Percentiles rank a stretch among this genome's conserved stretches.
phyloP scores from a whole-genome alignment of 1,140 invertebrate genomes.

The Sycophaga agraensis region DNA sequence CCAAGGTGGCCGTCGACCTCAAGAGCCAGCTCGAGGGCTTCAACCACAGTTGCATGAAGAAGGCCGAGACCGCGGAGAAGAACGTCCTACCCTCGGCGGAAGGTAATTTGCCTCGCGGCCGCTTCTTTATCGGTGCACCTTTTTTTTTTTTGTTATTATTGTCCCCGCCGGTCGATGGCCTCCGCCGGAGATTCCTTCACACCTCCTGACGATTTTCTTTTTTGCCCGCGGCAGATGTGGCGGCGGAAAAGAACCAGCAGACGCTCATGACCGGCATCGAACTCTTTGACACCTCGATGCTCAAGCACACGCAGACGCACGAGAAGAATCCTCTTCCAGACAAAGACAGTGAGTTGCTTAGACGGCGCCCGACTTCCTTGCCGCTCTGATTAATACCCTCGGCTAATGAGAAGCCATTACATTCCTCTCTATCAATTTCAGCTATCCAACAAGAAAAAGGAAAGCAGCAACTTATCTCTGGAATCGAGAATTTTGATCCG shows the following conservation, averaged over 20 bases:
- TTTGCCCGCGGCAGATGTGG: constrained; percentile 67
- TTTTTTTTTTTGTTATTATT: too few relatives aligned
- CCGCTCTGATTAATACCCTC: too few relatives aligned
- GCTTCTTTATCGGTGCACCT: too few relatives aligned
- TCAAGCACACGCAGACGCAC: constrained; percentile 90
- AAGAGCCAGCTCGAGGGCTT: constrained; percentile 87
- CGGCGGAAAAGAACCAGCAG: constrained; percentile 82
- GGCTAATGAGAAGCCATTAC: too few relatives aligned
- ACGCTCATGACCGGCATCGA: constrained; percentile 83
- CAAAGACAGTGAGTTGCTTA: constrained; percentile 91
- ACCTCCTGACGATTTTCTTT: too few relatives aligned
- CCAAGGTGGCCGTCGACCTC: constrained; percentile 82
- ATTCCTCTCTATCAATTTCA: too few relatives aligned
- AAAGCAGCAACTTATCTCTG: constrained; percentile 81
- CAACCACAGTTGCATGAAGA: constrained; percentile 79
- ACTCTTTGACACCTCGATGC: constrained; percentile 75
- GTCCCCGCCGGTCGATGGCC: too few relatives aligned
- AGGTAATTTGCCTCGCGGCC: too few relatives aligned
- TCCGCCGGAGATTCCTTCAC: too few relatives aligned
- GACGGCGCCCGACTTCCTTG: too few relatives aligned
- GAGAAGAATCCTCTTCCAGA: constrained; percentile 93
- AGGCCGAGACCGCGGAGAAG: constrained; percentile 83
- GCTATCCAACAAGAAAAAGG: constrained; percentile 85
- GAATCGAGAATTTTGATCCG: constrained; percentile 85
- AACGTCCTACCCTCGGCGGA: constrained; percentile 83